Evolutionary conservation across 2,797 vertebrate genomes (phyloP), one percentile per base, ranked within the genome.

Genomic region (Enteromius afrohamiltoni): DNA sequence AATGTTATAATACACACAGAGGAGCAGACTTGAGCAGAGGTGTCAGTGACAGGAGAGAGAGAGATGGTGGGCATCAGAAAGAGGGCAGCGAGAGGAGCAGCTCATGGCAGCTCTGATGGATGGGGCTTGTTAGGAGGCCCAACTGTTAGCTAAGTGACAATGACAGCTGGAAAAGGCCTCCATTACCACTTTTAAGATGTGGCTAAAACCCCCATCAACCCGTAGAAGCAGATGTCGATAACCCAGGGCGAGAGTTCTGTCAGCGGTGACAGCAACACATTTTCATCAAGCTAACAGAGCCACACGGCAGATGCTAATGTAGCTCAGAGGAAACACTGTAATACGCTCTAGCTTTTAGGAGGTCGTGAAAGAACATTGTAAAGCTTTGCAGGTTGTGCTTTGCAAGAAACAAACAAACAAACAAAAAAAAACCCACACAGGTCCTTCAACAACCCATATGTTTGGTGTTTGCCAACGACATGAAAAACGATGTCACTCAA

Each of bases 131-230:
- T 89, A 92, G 92, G 89, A 92, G 92, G 91, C 90, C 84, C 92
- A 93, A 93, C 93, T 93, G 94, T 92, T 92, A 88, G 92, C 91
- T 94, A 93, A 94, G 92, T 93, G 93, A 94, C 93, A 94, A 93
- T 93, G 93, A 94, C 93, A 93, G 91, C 90, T 92, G 93, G 92
- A 93, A 85, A 94, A 93, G 93, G 91, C 92, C 92, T 91, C 91
- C 91, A 91, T 95, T 93, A 93, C 90, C 90, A 88, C 76, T 91
- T 93, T 93, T 94, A 93, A 94, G 91, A 92, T 92, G 90, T 91
- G 87, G 91, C 90, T 92, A 92, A 93, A 94, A 92, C 93, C 92
- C 90, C 90, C 89, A 93, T 94, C 92, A 92, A 94, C 91, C 92
- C n/a, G 42, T 85, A 77, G 69, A 58, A 80, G 75, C 83, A 86